Evolutionary conservation across 2,888 invertebrate species (phyloP).

Genomic region (Ophion slaviceki): DNA sequence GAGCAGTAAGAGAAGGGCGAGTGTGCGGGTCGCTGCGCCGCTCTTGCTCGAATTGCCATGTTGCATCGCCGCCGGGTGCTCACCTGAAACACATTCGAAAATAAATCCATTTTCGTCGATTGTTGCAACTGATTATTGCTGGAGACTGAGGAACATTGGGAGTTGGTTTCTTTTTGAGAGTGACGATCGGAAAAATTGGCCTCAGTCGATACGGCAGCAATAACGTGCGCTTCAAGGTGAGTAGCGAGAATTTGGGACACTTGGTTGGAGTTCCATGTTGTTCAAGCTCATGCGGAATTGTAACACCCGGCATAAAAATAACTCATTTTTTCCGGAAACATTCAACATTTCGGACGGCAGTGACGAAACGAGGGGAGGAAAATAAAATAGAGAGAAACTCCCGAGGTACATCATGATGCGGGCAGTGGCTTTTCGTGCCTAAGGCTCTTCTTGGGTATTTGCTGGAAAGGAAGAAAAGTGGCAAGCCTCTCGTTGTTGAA

Average conservation of each 20-base stretch:
- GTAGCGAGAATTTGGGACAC: constrained; percentile 65
- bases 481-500: constrained; percentile 22
- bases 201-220: too few relatives aligned
- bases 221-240: constrained; percentile 28
- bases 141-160: neutral
- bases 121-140: neutral
- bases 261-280: constrained; percentile 23
- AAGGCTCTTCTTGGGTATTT: constrained; percentile 25
- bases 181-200: neutral
- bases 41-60: constrained; percentile 84
- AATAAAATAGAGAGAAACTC: constrained; percentile 59
- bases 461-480: constrained; percentile 34
- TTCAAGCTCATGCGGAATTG: constrained; percentile 7
- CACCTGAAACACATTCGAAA: constrained; percentile 80
- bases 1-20: constrained; percentile 79
- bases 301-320: constrained; percentile 68
- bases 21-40: constrained; percentile 79
- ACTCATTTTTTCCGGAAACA: constrained; percentile 72
- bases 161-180: neutral
- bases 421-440: constrained; percentile 15
- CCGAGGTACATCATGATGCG: constrained; percentile 10
- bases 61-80: constrained; percentile 85
- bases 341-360: constrained; percentile 28
- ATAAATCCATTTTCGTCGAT: neutral
- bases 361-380: constrained; percentile 23